Percentiles rank a stretch among this genome's conserved stretches.
Conservation (phyloP, 2,113 vertebrate genomes). For the Tenebrosternarchus preto region DNA sequence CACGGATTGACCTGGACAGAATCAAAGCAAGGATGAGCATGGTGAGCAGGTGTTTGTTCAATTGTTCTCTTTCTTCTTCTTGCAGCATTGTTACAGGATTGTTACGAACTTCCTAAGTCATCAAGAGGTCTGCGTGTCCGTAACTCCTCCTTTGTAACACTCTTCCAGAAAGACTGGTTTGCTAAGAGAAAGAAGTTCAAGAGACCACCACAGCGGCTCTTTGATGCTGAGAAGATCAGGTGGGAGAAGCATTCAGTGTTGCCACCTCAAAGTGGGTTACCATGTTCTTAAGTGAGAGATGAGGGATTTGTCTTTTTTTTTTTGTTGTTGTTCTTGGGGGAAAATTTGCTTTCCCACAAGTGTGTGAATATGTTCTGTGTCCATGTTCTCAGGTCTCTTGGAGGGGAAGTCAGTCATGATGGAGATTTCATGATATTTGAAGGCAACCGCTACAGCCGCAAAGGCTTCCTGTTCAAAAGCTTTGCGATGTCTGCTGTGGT, state of each 20-base stretch:
- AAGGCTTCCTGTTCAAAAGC: slow-evolving; percentile 97
- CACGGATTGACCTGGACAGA: slow-evolving; percentile 90
- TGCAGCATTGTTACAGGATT: no score
- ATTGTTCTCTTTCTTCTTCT: not conserved
- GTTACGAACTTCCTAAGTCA: no score
- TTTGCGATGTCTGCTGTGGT: slow-evolving; percentile 98
- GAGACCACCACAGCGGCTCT: slow-evolving; percentile 87
- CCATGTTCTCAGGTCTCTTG: slow-evolving; percentile 85
- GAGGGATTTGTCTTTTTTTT: not conserved
- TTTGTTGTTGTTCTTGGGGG: no score
- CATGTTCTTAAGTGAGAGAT: not conserved
- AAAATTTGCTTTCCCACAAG: not conserved
- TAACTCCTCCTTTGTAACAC: not conserved
- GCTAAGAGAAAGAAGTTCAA: slow-evolving; percentile 95
- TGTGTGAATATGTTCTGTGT: not conserved
- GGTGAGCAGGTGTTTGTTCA: slow-evolving; percentile 66
- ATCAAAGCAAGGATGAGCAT: slow-evolving; percentile 95
- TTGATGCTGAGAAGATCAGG: slow-evolving; percentile 95
- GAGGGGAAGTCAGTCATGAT: slow-evolving; percentile 90
- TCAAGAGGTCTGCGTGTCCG: not conserved
- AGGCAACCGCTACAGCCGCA: slow-evolving; percentile 93
- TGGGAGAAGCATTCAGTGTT: slow-evolving; percentile 50
- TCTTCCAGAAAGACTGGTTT: slow-evolving; percentile 90
- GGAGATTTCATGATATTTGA: slow-evolving; percentile 98
- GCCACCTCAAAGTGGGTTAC: not conserved